phyloP scores from a whole-genome alignment of 2,113 vertebrate species.

The Numida meleagris region DNA sequence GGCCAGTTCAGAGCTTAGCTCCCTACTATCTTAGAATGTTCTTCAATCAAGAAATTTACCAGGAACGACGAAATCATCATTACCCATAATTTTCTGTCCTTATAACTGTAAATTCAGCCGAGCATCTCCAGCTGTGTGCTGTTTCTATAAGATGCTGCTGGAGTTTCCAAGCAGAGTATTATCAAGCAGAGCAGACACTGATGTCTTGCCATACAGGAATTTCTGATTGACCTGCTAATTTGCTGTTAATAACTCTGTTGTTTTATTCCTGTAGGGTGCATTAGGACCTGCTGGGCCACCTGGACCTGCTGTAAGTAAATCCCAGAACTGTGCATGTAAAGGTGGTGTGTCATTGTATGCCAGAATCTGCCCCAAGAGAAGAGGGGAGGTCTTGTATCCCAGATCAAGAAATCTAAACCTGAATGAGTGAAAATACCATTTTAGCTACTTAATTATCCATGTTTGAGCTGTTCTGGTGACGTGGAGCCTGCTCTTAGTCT shows the following conservation, averaged over 20 bases:
- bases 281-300: slow-evolving; percentile 87
- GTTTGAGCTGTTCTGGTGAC: neutral
- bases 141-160: neutral
- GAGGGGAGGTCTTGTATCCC: neutral
- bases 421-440: neutral
- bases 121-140: neutral
- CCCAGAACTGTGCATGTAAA: neutral
- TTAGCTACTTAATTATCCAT: neutral
- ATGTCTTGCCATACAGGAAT: rapidly evolving
- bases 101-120: neutral
- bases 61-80: neutral
- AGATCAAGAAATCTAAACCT: neutral
- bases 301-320: slow-evolving; percentile 89
- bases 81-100: neutral
- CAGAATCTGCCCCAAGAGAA: neutral
- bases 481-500: neutral
- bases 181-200: neutral
- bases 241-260: neutral
- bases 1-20: neutral
- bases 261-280: slow-evolving; percentile 81
- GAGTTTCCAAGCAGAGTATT: neutral
- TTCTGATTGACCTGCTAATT: neutral
- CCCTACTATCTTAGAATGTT: neutral
- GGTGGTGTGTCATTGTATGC: rapidly evolving
- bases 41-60: neutral